These are phyloP conservation scores for Miltochrista miniata DNA, from an alignment of 2,888 invertebrate species.

Conservation along the genomic window DNA sequence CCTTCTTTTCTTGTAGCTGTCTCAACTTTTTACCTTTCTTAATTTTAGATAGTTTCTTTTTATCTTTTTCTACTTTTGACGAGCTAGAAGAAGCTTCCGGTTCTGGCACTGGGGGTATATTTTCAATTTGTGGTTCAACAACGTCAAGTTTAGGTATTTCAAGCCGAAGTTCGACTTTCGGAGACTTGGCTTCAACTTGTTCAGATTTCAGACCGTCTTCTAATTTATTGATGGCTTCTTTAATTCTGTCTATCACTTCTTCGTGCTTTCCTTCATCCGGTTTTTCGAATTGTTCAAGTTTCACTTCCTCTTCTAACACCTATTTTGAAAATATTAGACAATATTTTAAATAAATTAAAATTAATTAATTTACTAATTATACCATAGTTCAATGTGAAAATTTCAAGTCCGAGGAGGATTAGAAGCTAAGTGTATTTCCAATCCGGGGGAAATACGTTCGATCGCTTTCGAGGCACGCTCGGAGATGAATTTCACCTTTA, in stretches of 20 bases:
- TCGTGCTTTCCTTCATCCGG: slow-evolving; percentile 59
- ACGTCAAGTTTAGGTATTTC: slow-evolving; percentile 6
- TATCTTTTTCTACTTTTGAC: slow-evolving; percentile 22
- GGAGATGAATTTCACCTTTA: too few relatives aligned
- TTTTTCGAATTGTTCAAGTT: slow-evolving; percentile 66
- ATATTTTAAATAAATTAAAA: too few relatives aligned
- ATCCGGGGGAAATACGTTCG: too few relatives aligned
- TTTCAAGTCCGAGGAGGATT: too few relatives aligned
- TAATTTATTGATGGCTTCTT: slow-evolving; percentile 70
- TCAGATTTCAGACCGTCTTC: slow-evolving; percentile 60
- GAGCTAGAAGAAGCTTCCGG: background rate
- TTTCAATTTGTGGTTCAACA: slow-evolving; percentile 14
- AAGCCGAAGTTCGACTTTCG: slow-evolving; percentile 36
- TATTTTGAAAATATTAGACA: slow-evolving; percentile 23
- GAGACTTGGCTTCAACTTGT: slow-evolving; percentile 37
- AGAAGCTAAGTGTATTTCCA: too few relatives aligned
- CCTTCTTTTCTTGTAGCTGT: slow-evolving; percentile 46
- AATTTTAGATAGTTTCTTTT: slow-evolving; percentile 52
- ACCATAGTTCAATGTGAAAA: too few relatives aligned
- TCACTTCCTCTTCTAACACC: slow-evolving; percentile 63
- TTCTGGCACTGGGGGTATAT: slow-evolving; percentile 4
- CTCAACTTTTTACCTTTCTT: slow-evolving; percentile 48
- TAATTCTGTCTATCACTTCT: slow-evolving; percentile 69
- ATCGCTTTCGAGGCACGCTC: too few relatives aligned
- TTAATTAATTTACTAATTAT: too few relatives aligned